A percentile compares a stretch with the other conserved stretches of the same genome.
Conservation (phyloP, 2,113 vertebrate genomes). For the Istiophorus platypterus region DNA sequence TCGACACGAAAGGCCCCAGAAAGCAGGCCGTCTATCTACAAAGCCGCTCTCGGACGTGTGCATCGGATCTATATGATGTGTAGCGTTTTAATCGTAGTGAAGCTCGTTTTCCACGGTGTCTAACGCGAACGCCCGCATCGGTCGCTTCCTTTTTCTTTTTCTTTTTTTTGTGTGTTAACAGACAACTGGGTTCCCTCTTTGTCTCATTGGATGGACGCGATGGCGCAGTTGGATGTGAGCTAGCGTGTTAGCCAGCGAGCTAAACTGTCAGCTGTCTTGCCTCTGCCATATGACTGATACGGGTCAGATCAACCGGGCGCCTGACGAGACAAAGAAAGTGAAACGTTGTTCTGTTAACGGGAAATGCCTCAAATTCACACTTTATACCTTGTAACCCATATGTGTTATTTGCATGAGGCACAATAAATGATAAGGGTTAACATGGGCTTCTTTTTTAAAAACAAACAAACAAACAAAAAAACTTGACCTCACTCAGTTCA, state of each 20-base stretch:
- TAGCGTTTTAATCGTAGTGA: neutral
- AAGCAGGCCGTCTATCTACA: conserved; percentile 34
- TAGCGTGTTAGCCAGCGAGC: conserved; percentile 58
- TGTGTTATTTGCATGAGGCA: neutral
- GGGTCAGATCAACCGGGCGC: conserved; percentile 8
- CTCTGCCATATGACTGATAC: conserved; percentile 10
- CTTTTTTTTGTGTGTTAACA: neutral
- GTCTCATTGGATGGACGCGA: conserved; percentile 67
- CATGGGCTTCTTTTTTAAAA: conserved; percentile 11
- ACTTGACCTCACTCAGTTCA: neutral
- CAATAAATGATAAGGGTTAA: neutral
- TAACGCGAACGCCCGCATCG: neutral
- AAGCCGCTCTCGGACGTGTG: neutral
- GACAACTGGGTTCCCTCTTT: conserved; percentile 62
- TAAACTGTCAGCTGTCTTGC: conserved; percentile 32
- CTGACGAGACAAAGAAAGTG: conserved; percentile 28
- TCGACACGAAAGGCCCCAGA: conserved; percentile 49
- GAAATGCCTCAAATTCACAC: neutral
- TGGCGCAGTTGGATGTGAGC: conserved; percentile 78
- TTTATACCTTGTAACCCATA: neutral
- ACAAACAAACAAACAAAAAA: too few species aligned
- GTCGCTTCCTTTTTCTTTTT: conserved; percentile 23
- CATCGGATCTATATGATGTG: neutral
- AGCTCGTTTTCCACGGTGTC: neutral
- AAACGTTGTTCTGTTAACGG: conserved; percentile 11